phyloP scores from a whole-genome alignment of 2,797 vertebrate species.

The Lacerta viridis region DNA sequence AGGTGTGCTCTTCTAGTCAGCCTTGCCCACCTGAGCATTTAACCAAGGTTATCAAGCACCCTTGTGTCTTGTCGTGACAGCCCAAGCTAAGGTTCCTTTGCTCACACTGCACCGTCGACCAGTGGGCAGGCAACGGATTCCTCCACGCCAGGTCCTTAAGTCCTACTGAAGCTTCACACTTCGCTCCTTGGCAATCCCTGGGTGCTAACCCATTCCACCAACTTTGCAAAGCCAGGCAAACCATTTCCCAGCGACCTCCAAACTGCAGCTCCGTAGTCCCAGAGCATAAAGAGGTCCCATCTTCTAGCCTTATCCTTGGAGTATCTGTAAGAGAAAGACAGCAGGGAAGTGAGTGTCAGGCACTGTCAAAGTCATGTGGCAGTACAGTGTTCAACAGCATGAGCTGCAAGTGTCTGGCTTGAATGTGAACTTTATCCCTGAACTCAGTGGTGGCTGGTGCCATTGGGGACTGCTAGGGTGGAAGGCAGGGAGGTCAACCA shows the following conservation, averaged over 20 bases:
- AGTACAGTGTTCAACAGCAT: neutral
- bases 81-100: rapidly evolving
- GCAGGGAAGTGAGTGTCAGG: neutral
- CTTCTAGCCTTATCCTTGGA: conserved; percentile 66
- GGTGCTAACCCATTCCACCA: rapidly evolving
- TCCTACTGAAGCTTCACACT: conserved; percentile 7
- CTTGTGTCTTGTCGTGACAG: conserved; percentile 58
- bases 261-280: conserved; percentile 70
- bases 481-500: too few relatives aligned
- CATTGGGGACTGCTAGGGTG: too few relatives aligned
- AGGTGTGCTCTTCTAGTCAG: rapidly evolving
- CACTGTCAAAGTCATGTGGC: neutral
- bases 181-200: conserved; percentile 50
- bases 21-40: conserved; percentile 75
- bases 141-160: rapidly evolving
- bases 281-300: conserved; percentile 44
- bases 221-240: conserved; percentile 1
- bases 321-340: conserved; percentile 41
- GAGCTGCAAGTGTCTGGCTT: neutral
- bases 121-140: conserved; percentile 46
- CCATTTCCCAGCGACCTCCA: conserved; percentile 50
- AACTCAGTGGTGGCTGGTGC: neutral
- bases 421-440: neutral
- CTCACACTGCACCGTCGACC: conserved; percentile 47
- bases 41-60: conserved; percentile 33